Conservation (phyloP, 2,888 invertebrate genomes). For the Aphidoletes aphidimyza region DNA sequence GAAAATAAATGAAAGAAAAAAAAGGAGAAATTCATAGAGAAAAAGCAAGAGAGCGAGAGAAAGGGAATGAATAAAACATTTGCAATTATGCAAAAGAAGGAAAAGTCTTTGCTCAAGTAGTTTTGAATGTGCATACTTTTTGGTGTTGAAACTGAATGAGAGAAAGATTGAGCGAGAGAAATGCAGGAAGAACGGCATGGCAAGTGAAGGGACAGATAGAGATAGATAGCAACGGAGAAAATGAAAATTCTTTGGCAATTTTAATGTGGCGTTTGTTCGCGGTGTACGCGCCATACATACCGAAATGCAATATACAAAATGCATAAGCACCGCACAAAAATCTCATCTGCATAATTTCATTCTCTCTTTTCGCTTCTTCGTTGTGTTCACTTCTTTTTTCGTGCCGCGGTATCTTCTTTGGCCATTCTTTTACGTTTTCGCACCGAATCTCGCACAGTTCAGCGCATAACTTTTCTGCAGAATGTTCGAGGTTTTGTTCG, state of each 20-base stretch:
- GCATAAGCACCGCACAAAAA: conserved; percentile 47
- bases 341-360: conserved; percentile 52
- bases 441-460: conserved; percentile 20
- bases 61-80: conserved; percentile 45
- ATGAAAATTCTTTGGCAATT: conserved; percentile 15
- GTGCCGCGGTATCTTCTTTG: background rate
- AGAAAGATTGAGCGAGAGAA: background rate
- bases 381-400: background rate
- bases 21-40: background rate
- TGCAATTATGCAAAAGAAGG: conserved; percentile 41
- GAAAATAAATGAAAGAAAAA: background rate
- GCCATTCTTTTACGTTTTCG: background rate
- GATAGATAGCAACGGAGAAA: too few species aligned
- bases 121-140: conserved; percentile 15
- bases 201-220: too few species aligned
- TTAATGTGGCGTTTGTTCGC: conserved; percentile 32
- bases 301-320: conserved; percentile 47
- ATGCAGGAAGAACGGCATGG: too few species aligned
- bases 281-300: conserved; percentile 25
- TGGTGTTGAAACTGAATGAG: background rate
- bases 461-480: conserved; percentile 20
- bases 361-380: background rate
- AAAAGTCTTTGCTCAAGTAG: conserved; percentile 39
- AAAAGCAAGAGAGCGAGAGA: background rate
- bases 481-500: conserved; percentile 39